A percentile compares a stretch with the other conserved stretches of the same genome.
Conservation (phyloP, 2,113 vertebrate genomes). For the Orycteropus afer region DNA sequence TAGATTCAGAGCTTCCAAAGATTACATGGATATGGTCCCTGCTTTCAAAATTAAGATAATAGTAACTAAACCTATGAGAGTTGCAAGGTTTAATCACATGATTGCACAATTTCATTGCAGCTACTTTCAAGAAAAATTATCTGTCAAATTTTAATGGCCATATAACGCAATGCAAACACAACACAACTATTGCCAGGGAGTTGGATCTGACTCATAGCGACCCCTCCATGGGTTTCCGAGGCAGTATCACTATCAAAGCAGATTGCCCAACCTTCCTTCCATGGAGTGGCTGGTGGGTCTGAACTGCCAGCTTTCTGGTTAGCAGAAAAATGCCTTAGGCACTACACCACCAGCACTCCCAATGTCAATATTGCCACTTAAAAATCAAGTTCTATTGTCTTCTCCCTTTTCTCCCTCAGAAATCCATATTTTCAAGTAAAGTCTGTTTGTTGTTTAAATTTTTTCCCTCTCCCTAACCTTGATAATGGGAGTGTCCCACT, state of each 20-base stretch:
- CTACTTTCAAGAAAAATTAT: constrained; percentile 2
- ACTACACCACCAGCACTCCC: too few species aligned
- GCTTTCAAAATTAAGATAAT: background rate
- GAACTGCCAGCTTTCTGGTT: too few species aligned
- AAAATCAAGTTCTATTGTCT: background rate
- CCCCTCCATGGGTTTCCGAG: too few species aligned
- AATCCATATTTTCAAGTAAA: constrained; percentile 33
- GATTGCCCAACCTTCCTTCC: too few species aligned
- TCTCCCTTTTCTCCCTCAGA: background rate
- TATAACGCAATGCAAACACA: too few species aligned
- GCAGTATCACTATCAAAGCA: too few species aligned
- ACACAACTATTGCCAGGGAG: too few species aligned
- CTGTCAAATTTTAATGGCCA: background rate
- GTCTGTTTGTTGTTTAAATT: background rate
- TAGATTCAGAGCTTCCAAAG: background rate
- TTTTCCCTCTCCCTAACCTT: background rate
- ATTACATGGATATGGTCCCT: background rate
- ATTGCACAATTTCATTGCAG: constrained; percentile 5
- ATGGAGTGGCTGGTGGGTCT: too few species aligned
- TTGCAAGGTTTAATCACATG: background rate
- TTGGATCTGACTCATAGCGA: too few species aligned
- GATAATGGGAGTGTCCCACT: background rate
- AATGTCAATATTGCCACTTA: background rate
- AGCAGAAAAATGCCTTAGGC: too few species aligned
- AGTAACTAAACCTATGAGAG: background rate